Conservation (phyloP, 2,113 vertebrate genomes). For the Hypocryptadius cinnamomeus region DNA sequence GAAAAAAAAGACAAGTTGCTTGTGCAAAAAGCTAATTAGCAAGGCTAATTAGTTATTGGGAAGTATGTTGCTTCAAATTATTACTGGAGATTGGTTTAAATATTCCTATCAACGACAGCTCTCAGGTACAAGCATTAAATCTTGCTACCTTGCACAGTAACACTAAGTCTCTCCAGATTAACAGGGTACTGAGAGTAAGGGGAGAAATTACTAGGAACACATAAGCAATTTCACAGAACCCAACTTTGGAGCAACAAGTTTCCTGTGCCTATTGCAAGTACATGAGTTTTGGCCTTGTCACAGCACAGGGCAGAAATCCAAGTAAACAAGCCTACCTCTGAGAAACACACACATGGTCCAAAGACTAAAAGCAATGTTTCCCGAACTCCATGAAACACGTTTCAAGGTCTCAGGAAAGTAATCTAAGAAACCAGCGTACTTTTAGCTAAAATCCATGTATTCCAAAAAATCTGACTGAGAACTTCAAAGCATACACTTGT, state of each 20-base stretch:
- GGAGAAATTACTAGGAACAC: background rate
- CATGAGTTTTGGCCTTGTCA: background rate
- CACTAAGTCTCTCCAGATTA: background rate
- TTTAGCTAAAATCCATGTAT: background rate
- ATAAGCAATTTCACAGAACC: background rate
- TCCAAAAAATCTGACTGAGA: background rate
- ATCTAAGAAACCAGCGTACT: background rate
- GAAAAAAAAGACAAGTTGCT: too few species aligned
- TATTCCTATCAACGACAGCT: background rate
- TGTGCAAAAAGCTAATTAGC: background rate
- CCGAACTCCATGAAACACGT: rapidly evolving
- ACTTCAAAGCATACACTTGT: background rate
- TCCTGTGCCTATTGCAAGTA: background rate
- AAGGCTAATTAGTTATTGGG: background rate
- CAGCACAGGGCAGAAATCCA: constrained; percentile 14
- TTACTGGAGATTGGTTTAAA: background rate
- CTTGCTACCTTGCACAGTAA: background rate
- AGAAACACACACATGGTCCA: background rate
- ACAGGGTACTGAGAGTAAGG: background rate
- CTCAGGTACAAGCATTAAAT: background rate
- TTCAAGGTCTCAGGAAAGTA: background rate
- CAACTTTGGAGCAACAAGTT: background rate
- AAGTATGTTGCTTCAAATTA: background rate
- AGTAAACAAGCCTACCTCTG: constrained; percentile 2
- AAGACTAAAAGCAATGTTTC: background rate